Percentiles rank a stretch among this genome's conserved stretches.
Evolutionary conservation across 2,888 invertebrate genomes (phyloP).

Genomic region (Sesia bembeciformis): DNA sequence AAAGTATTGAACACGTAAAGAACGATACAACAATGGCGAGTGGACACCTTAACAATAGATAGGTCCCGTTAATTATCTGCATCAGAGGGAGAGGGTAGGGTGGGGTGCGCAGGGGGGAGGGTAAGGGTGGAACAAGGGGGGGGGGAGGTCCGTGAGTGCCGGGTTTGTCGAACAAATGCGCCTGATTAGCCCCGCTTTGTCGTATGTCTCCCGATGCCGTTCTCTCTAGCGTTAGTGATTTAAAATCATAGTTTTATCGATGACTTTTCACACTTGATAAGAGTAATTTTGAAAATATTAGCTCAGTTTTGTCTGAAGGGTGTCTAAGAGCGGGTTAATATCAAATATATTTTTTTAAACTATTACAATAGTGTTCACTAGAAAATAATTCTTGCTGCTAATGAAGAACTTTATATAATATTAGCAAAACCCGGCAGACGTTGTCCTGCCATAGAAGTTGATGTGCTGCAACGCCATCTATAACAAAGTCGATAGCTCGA

Average conservation of each 20-base stretch:
- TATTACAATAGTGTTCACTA: too few species aligned
- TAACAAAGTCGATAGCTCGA: too few species aligned
- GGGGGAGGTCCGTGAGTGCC: conserved; percentile 16
- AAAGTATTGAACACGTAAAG: background rate
- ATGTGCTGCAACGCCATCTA: too few species aligned
- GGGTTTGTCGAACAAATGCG: conserved; percentile 63
- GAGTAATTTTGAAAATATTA: background rate
- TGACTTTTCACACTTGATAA: background rate
- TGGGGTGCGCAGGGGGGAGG: conserved; percentile 6
- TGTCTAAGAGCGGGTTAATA: background rate
- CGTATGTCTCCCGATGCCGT: conserved; percentile 15
- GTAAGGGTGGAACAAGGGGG: conserved; percentile 8
- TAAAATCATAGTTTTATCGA: conserved; percentile 10
- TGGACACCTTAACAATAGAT: conserved; percentile 27
- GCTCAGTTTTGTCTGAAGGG: background rate
- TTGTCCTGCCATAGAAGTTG: too few species aligned
- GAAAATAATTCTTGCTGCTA: too few species aligned
- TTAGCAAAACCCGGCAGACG: too few species aligned
- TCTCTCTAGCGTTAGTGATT: conserved; percentile 12
- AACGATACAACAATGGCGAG: conserved; percentile 4
- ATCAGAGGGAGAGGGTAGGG: conserved; percentile 19
- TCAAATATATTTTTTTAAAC: too few species aligned
- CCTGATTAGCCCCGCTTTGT: conserved; percentile 66
- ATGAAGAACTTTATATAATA: too few species aligned
- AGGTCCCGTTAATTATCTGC: conserved; percentile 55